These are phyloP conservation scores for Bungarus multicinctus DNA, from an alignment of 2,113 vertebrate genomes.

Conservation along the genomic window DNA sequence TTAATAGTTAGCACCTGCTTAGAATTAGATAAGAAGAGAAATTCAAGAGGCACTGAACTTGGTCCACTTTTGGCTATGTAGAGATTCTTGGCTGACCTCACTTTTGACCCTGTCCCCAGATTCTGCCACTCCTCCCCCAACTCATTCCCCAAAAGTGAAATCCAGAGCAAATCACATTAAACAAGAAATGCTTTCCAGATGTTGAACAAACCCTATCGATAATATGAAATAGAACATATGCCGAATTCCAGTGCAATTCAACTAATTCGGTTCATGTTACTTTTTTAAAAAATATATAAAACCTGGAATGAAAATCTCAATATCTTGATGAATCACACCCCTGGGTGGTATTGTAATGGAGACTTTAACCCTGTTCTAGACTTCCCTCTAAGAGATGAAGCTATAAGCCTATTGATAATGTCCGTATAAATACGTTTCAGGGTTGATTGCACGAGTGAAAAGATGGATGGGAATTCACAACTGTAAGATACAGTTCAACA, in stretches of 20 bases:
- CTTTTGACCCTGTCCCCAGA: neutral
- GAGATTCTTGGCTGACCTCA: neutral
- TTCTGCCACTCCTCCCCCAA: neutral
- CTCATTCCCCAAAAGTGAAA: neutral
- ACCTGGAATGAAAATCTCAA: conserved; percentile 13
- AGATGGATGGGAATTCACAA: conserved; percentile 50
- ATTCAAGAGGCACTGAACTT: neutral
- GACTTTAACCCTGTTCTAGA: conserved; percentile 23
- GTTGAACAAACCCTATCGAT: conserved; percentile 40
- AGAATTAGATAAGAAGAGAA: neutral
- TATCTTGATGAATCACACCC: conserved; percentile 40
- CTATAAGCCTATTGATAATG: conserved; percentile 12
- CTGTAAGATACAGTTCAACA: conserved; percentile 21
- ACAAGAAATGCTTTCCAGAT: conserved; percentile 33
- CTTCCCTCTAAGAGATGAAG: neutral
- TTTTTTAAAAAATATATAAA: conserved; percentile 43
- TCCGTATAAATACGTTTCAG: conserved; percentile 11
- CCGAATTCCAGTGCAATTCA: conserved; percentile 48
- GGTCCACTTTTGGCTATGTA: neutral
- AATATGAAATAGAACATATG: conserved; percentile 55
- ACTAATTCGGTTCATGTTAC: conserved; percentile 39
- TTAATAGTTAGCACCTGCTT: neutral
- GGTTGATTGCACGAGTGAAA: conserved; percentile 25
- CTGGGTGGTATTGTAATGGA: conserved; percentile 34
- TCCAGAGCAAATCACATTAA: conserved; percentile 10